Percentiles rank a stretch among this genome's conserved stretches.
These are phyloP conservation scores for Mesembrinibis cayennensis DNA, from an alignment of 2,113 vertebrate genomes.

Conservation along the genomic window DNA sequence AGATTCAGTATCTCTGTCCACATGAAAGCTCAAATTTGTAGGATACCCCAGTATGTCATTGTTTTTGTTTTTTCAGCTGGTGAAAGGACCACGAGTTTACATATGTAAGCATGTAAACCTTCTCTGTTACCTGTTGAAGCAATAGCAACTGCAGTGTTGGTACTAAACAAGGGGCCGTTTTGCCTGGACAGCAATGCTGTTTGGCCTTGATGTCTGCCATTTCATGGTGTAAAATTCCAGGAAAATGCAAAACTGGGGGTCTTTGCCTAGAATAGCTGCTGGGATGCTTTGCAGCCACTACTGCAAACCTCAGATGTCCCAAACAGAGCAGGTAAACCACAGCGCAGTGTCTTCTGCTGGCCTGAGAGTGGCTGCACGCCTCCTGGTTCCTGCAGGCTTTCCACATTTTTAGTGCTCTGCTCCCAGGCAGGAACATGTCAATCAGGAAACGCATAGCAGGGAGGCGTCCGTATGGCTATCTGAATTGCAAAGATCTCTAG, in stretches of 20 bases:
- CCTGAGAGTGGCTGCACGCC: not conserved
- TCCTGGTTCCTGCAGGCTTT: not conserved
- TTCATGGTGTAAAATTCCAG: not conserved
- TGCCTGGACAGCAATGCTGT: not conserved
- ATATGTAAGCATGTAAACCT: not conserved
- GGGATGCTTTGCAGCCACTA: not conserved
- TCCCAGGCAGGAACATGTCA: not conserved
- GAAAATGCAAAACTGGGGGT: not conserved
- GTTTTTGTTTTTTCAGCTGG: not conserved
- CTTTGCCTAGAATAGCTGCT: not conserved
- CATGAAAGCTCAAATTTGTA: not conserved
- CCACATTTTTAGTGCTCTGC: not conserved
- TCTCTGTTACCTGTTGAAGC: not conserved
- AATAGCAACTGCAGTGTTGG: not conserved
- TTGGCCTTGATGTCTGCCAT: not conserved
- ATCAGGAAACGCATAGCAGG: not conserved
- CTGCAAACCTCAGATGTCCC: not conserved
- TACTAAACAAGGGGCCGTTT: not conserved
- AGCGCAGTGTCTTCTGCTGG: not conserved
- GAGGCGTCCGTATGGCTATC: not conserved
- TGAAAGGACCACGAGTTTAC: not conserved
- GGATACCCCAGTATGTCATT: fast-evolving
- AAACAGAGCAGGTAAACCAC: not conserved
- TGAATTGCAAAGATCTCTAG: not conserved
- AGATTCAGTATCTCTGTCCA: not conserved